A percentile compares a stretch with the other conserved stretches of the same genome.
phyloP scores from a whole-genome alignment of 2,113 vertebrate species.

The Sturnira hondurensis region DNA sequence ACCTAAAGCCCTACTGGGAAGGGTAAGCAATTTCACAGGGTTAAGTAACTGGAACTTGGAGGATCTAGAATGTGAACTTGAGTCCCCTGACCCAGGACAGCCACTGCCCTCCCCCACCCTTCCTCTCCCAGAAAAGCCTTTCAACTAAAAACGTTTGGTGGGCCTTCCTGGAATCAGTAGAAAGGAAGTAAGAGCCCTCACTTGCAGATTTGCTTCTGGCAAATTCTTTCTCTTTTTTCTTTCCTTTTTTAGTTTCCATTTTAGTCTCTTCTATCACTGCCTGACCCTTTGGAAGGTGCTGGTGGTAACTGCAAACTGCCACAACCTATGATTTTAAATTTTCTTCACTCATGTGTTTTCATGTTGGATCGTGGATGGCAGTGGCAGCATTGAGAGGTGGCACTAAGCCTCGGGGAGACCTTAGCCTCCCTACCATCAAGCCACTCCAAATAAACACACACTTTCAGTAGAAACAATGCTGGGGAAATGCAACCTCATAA shows the following conservation, averaged over 20 bases:
- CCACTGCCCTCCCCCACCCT: no score
- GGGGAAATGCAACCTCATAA: not conserved
- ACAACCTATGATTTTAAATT: not conserved
- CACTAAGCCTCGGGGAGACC: no score
- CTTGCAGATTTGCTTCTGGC: not conserved
- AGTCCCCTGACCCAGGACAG: not conserved
- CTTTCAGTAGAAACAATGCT: not conserved
- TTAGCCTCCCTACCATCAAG: not conserved
- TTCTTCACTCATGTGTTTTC: not conserved
- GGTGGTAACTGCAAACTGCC: not conserved
- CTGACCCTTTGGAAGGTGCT: not conserved
- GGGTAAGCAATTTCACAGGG: not conserved
- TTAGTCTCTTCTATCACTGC: not conserved
- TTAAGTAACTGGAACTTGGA: not conserved
- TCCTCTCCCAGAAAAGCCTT: slow-evolving; percentile 8
- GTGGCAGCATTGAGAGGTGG: not conserved
- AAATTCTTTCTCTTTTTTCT: not conserved
- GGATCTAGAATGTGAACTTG: not conserved
- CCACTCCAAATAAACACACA: not conserved
- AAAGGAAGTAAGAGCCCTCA: not conserved
- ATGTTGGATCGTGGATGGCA: not conserved
- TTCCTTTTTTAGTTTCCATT: not conserved
- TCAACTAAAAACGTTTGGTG: not conserved
- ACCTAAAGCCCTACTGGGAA: not conserved
- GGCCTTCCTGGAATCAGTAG: not conserved